Base-by-base conservation (phyloP, 2,797 vertebrate genomes). In the Vipera ursinii region DNA sequence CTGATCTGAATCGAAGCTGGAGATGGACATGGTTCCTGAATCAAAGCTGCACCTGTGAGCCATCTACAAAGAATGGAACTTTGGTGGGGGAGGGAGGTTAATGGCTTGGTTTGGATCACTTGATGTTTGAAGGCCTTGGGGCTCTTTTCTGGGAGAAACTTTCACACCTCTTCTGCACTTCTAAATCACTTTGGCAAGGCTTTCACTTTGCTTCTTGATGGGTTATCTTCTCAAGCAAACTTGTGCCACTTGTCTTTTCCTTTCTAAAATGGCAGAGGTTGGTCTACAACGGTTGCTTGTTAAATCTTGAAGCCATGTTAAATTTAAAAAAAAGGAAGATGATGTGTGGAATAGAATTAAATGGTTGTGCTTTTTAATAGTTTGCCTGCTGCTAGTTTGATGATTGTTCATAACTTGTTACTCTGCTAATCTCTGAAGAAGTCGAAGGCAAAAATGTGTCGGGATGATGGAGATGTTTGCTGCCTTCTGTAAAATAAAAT, bases 101-200 rank as follows among this genome's bases (percentile, higher is more conserved):
- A 86, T 87, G 89, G 65, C 56, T 95, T 92, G 94, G n/a, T 95
- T 93, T 95, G 90, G 88, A 95, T 90, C 24, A 94, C 90, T 95
- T 94, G 91, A 91, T 60, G 57, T 93, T 53, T 93, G 32, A 51
- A 26, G 61, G 38, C 20, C 20, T 10, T 15, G 57, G 6, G 22
- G 82, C 0, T 56, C 60, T 65, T 59, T 89, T 60, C 3, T n/a
- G 22, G 20, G 38, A 38, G 12, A 55, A 28, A 88, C 63, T 6
- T 3, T 93, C 92, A 82, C 51, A 38, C 59, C 48, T 28, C 15
- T 44, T 51, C n/a, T 28, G 56, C 55, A 24, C 85, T 65, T 89
- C 38, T 38, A 88, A 93, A 78, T 12, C 86, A 2, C 8, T 88
- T 92, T 90, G 88, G 90, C 22, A 28, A 10, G 3, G 13, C 87